Conservation (phyloP, 2,113 vertebrate genomes). For the Corvus cornix region DNA sequence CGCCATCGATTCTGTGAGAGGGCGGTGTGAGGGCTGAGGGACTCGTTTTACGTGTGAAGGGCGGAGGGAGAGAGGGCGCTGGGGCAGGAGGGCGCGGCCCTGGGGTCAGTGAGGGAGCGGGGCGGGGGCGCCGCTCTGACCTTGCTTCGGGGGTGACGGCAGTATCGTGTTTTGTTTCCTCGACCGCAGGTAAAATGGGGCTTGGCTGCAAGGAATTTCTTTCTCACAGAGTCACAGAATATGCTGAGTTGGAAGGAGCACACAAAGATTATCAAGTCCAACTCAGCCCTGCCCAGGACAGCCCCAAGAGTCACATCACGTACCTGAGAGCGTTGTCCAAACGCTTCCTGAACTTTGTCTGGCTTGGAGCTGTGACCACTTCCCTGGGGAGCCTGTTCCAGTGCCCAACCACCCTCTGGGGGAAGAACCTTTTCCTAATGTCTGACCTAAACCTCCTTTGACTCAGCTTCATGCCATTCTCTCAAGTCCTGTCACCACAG, state of each 20-base stretch:
- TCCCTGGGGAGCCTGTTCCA: neutral
- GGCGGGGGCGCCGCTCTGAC: no score
- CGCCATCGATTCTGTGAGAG: neutral
- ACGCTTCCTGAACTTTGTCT: neutral
- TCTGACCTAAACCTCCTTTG: neutral
- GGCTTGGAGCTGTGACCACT: neutral
- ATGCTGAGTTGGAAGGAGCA: neutral
- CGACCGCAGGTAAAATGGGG: fast-evolving
- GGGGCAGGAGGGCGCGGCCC: neutral
- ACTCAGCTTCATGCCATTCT: neutral
- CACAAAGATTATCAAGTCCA: no score
- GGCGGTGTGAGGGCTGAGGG: neutral
- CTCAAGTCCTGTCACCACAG: neutral
- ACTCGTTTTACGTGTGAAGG: fast-evolving
- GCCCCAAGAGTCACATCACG: neutral
- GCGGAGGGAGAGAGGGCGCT: neutral
- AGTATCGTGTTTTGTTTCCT: fast-evolving
- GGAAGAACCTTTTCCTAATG: neutral
- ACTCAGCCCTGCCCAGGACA: neutral
- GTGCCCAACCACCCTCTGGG: neutral
- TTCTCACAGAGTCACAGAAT: neutral
- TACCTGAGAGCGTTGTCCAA: neutral
- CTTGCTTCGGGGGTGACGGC: no score
- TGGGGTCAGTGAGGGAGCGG: neutral
- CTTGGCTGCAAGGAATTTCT: neutral